Conservation (phyloP, 2,888 invertebrate species). For the Girardia tigrina region DNA sequence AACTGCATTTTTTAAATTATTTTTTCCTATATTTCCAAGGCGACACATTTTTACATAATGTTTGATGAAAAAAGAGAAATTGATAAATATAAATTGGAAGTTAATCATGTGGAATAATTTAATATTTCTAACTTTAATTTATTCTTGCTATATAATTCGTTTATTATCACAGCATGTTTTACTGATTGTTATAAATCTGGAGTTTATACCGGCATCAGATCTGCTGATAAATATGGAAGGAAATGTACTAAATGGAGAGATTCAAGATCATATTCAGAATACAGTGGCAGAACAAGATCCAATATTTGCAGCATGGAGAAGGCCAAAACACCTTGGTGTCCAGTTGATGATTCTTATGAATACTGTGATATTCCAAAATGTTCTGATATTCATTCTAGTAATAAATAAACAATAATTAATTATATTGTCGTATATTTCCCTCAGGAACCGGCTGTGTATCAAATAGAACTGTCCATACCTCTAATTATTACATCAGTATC, state of each 20-base stretch:
- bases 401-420: background rate
- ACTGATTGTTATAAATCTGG: background rate
- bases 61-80: too few relatives aligned
- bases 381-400: background rate
- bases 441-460: background rate
- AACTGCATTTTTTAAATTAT: too few relatives aligned
- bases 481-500: background rate
- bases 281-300: background rate
- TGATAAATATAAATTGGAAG: too few relatives aligned
- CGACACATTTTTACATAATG: too few relatives aligned
- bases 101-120: too few relatives aligned
- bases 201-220: background rate
- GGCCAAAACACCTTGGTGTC: background rate
- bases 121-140: too few relatives aligned
- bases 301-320: background rate
- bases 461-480: background rate
- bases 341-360: background rate
- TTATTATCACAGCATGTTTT: too few relatives aligned
- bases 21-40: too few relatives aligned
- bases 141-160: too few relatives aligned
- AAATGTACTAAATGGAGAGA: background rate
- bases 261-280: background rate
- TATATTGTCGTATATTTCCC: background rate
- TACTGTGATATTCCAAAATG: background rate
- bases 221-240: background rate